Base-by-base conservation (phyloP, 2,797 vertebrate species). In the Siniperca obscura region DNA sequence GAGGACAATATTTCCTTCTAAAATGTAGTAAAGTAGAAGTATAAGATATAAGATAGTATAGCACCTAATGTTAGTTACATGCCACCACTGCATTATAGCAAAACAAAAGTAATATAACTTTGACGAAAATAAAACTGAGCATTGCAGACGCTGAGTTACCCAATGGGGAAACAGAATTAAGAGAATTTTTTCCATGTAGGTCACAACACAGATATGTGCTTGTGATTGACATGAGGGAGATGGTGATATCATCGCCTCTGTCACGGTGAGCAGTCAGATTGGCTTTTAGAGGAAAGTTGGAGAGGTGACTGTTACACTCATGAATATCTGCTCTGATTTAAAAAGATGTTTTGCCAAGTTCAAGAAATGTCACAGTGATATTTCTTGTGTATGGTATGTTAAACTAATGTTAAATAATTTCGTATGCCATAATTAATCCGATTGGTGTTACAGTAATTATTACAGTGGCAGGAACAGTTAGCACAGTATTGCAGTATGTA, bases 181-280 rank as follows among this genome's bases (percentile, higher is more conserved):
- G 27, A 11, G 19, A 42, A 38, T 61, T 44, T 74, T n/a, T 42
- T 76, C 64, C 25, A 38, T 40, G n/a, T 9, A 12, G 57, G 57
- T 40, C 53, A 50, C 7, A 59, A 14, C 38, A 48, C 8, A 48
- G 34, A 70, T 59, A 50, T 46, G 64, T 48, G 40, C 14, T 48
- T 53, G 66, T 82, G 78, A 86, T 60, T 85, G 80, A 75, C 70
- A 70, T 46, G 71, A 60, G 52, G 73, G 72, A 82, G 64, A 60
- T 10, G 59, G 65, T 34, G 71, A 80, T 76, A 36, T 55, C 0
- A 4, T 70, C 75, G 61, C 70, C 62, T 80, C 75, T 72, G 55
- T 70, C 66, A 71, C 67, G 62, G 69, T 73, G 78, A 86, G 34
- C 4, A 42, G 85, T 48, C 59, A 61, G 59, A 57, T 27, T 46